Evolutionary conservation across 2,797 vertebrate genomes (phyloP).

Genomic region (Nothura maculosa): DNA sequence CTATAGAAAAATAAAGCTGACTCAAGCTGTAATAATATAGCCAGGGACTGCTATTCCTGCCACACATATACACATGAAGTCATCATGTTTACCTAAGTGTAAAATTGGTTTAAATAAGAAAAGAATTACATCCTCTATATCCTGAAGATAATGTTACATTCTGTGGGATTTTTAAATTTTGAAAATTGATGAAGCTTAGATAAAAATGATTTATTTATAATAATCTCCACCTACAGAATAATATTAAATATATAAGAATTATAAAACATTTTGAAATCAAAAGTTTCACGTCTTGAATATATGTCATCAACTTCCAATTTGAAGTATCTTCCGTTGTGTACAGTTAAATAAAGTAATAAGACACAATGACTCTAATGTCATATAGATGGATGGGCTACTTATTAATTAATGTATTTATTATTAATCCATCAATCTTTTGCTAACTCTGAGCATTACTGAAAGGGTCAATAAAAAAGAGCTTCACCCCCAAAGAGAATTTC

Average conservation of each 20-base stretch:
- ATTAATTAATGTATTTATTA: neutral
- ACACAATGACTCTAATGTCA: neutral
- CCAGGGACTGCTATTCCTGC: neutral
- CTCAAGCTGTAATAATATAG: neutral
- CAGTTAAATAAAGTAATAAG: neutral
- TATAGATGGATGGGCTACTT: neutral
- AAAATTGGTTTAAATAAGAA: neutral
- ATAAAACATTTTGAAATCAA: neutral
- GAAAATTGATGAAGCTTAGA: neutral
- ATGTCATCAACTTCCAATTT: accelerated
- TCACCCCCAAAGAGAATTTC: neutral
- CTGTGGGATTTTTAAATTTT: neutral
- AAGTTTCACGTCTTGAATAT: neutral
- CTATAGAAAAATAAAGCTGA: neutral
- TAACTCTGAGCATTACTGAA: neutral
- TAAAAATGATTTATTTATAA: neutral
- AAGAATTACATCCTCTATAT: neutral
- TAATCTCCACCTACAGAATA: accelerated
- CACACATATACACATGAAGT: neutral
- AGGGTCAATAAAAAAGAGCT: neutral
- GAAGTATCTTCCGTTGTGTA: neutral
- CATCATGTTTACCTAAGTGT: neutral
- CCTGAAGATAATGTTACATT: neutral
- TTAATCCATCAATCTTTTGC: neutral
- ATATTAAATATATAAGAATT: neutral